Percentiles rank a stretch among this genome's conserved stretches.
Conservation (phyloP, 2,888 invertebrate genomes). For the Ferdinandea cuprea region DNA sequence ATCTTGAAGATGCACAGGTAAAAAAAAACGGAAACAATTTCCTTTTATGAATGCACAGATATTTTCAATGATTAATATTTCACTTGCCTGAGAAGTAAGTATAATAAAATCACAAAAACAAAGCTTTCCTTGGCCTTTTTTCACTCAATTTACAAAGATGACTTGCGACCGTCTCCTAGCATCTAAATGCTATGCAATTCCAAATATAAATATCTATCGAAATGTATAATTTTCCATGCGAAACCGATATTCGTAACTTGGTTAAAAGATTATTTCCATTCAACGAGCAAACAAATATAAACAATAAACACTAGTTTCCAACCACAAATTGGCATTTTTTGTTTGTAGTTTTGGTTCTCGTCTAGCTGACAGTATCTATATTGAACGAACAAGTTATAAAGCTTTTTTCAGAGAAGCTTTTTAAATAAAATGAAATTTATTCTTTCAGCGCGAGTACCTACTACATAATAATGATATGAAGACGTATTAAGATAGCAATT, state of each 20-base stretch:
- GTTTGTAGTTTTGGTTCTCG: conserved; percentile 6
- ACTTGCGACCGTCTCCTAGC: not conserved
- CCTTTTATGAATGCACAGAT: not conserved
- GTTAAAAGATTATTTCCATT: conserved; percentile 3
- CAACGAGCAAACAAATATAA: conserved; percentile 4
- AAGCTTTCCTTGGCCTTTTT: conserved; percentile 15
- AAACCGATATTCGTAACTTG: not conserved
- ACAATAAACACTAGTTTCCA: conserved; percentile 9
- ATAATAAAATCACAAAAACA: not conserved
- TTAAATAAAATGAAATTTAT: not conserved
- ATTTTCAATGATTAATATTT: not conserved
- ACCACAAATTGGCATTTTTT: conserved; percentile 16
- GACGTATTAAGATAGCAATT: too few relatives aligned
- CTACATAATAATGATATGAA: too few relatives aligned
- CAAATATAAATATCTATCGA: not conserved
- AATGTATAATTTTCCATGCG: not conserved
- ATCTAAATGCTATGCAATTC: not conserved
- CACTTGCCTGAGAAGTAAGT: conserved; percentile 13
- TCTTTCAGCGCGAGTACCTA: not conserved
- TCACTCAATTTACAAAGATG: conserved; percentile 25
- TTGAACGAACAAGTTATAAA: conserved; percentile 15
- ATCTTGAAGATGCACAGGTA: not conserved
- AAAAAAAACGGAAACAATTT: not conserved
- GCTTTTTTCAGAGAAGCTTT: conserved; percentile 13
- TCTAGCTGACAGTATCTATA: conserved; percentile 4